These are phyloP conservation scores for Lineus longissimus DNA, from an alignment of 1,140 invertebrate species.

Conservation along the genomic window DNA sequence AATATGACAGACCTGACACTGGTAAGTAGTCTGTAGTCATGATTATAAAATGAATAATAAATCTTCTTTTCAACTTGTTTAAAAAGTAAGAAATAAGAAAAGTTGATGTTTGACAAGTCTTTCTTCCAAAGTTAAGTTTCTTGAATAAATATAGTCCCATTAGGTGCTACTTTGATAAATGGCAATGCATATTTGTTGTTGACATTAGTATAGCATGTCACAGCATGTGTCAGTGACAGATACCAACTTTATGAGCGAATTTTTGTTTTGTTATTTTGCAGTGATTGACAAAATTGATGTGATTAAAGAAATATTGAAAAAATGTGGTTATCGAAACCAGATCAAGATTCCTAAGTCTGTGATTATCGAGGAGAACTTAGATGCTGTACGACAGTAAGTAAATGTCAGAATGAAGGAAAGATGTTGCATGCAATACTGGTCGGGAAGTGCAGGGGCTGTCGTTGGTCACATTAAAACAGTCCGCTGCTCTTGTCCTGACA, in stretches of 20 bases:
- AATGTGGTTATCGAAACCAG: conserved; percentile 61
- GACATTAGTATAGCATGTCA: too few species aligned
- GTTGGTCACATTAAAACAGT: too few species aligned
- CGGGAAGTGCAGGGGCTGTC: neutral
- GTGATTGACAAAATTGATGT: conserved; percentile 59
- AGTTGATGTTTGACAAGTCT: too few species aligned
- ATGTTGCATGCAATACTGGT: neutral
- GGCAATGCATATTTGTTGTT: neutral
- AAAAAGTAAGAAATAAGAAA: too few species aligned
- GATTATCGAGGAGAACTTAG: conserved; percentile 38
- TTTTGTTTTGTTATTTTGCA: conserved; percentile 6
- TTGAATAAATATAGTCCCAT: too few species aligned
- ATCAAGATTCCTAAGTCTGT: conserved; percentile 49
- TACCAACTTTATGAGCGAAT: too few species aligned
- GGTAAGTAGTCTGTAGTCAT: too few species aligned
- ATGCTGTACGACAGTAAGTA: conserved; percentile 2
- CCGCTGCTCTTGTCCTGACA: neutral
- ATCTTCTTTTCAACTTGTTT: too few species aligned
- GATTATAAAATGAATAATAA: too few species aligned
- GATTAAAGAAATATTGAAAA: conserved; percentile 64
- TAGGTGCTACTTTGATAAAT: neutral
- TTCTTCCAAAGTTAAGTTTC: too few species aligned
- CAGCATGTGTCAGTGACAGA: too few species aligned
- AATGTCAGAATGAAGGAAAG: neutral
- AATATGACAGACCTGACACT: conserved; percentile 52